phyloP scores from a whole-genome alignment of 2,797 vertebrate genomes.

The Pipistrellus nathusii region DNA sequence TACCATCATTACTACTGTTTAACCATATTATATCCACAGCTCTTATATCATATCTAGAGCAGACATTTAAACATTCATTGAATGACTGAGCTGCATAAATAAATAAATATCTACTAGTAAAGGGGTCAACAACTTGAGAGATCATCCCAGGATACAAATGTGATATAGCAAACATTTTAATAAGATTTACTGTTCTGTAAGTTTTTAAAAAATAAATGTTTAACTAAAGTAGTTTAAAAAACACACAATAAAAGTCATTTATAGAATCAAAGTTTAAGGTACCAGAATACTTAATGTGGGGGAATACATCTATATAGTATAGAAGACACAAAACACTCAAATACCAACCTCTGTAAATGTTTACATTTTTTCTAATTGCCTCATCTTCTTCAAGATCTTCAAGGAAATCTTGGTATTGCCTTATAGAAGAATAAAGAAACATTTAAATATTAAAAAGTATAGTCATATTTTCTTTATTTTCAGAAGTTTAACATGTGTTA shows the following conservation, averaged over 20 bases:
- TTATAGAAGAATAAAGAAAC: constrained; percentile 85
- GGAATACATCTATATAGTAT: neutral
- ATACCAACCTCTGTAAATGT: constrained; percentile 96
- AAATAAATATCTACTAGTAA: neutral
- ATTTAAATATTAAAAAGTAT: constrained; percentile 58
- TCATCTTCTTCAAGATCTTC: constrained; percentile 99
- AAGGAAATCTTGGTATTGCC: constrained; percentile 98
- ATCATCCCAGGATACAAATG: neutral
- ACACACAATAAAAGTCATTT: neutral
- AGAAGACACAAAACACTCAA: constrained; percentile 23
- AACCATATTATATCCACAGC: neutral
- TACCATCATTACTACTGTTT: neutral
- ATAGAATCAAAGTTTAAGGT: constrained; percentile 48
- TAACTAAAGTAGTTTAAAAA: constrained; percentile 10
- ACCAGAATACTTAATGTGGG: neutral
- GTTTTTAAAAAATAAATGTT: neutral
- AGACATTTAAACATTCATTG: neutral
- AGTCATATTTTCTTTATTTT: constrained; percentile 17
- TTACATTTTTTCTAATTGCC: constrained; percentile 95
- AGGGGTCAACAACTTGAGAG: neutral
- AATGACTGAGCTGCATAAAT: constrained; percentile 10
- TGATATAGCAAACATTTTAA: neutral
- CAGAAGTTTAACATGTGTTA: neutral
- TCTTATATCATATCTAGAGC: neutral
- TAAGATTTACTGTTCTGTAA: neutral